Conservation (phyloP, 2,113 vertebrate genomes). For the Anas platyrhynchos region DNA sequence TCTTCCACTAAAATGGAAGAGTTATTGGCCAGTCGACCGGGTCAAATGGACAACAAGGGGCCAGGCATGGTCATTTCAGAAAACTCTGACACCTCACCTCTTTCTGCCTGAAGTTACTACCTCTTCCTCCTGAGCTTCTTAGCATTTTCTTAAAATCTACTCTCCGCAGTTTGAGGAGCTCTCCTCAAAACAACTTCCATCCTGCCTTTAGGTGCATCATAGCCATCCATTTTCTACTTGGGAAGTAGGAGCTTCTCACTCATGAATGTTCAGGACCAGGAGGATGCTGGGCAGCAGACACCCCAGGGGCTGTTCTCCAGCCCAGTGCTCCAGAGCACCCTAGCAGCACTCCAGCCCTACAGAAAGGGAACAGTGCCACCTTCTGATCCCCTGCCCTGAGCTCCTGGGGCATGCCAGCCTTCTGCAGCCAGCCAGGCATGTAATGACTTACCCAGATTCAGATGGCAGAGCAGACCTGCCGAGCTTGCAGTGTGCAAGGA, state of each 20-base stretch:
- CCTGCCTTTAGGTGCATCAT: background rate
- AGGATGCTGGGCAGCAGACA: background rate
- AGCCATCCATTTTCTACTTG: background rate
- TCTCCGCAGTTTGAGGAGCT: background rate
- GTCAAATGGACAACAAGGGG: background rate
- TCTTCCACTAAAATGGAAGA: background rate
- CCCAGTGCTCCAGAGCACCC: background rate
- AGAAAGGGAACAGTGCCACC: slow-evolving; percentile 13
- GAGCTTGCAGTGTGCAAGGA: fast-evolving
- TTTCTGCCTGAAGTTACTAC: background rate
- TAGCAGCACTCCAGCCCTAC: background rate
- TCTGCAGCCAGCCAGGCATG: background rate
- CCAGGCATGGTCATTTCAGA: background rate
- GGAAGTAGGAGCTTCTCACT: background rate
- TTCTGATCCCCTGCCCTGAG: background rate
- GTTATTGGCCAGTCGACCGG: background rate
- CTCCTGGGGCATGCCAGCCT: background rate
- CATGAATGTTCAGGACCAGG: background rate
- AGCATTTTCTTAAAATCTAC: background rate
- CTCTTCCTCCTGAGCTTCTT: background rate
- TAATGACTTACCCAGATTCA: background rate
- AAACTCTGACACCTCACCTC: background rate
- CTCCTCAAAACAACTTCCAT: background rate
- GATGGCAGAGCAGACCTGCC: background rate
- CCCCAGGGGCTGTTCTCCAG: background rate